phyloP scores from a whole-genome alignment of 1,140 invertebrate species.

The Drosophila varians region DNA sequence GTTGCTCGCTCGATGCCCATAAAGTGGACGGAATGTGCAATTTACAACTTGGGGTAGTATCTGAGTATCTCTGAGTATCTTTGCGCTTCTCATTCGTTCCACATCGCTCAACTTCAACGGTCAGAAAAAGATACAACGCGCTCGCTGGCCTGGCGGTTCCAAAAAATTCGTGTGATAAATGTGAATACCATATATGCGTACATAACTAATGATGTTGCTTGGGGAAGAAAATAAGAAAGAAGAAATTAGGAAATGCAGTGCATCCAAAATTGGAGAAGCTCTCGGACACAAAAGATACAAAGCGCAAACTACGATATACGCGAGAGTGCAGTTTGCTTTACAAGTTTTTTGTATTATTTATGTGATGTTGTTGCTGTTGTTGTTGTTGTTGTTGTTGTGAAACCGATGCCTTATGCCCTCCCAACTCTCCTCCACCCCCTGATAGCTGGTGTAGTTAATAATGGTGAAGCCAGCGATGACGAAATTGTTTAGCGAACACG shows the following conservation, averaged over 20 bases:
- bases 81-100: slow-evolving; percentile 21
- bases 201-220: slow-evolving; percentile 35
- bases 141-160: background rate
- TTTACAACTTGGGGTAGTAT: slow-evolving; percentile 13
- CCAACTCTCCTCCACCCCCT: slow-evolving; percentile 21
- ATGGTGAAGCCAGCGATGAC: slow-evolving; percentile 57
- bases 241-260: slow-evolving; percentile 17
- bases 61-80: slow-evolving; percentile 15
- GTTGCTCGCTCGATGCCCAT: slow-evolving; percentile 57
- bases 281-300: background rate
- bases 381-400: slow-evolving; percentile 11
- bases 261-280: slow-evolving; percentile 8
- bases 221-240: slow-evolving; percentile 7
- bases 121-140: slow-evolving; percentile 15
- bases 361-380: slow-evolving; percentile 9
- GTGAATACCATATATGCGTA: slow-evolving; percentile 29
- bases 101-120: slow-evolving; percentile 31
- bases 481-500: slow-evolving; percentile 75
- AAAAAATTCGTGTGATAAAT: slow-evolving; percentile 39
- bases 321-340: slow-evolving; percentile 58
- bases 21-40: slow-evolving; percentile 63
- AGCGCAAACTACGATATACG: background rate
- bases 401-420: slow-evolving; percentile 5
- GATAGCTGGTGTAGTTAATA: slow-evolving; percentile 16
- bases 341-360: slow-evolving; percentile 30